Evolutionary conservation across 1,140 invertebrate species (phyloP), one percentile per base, ranked within the genome.

Genomic region (Penaeus chinensis): DNA sequence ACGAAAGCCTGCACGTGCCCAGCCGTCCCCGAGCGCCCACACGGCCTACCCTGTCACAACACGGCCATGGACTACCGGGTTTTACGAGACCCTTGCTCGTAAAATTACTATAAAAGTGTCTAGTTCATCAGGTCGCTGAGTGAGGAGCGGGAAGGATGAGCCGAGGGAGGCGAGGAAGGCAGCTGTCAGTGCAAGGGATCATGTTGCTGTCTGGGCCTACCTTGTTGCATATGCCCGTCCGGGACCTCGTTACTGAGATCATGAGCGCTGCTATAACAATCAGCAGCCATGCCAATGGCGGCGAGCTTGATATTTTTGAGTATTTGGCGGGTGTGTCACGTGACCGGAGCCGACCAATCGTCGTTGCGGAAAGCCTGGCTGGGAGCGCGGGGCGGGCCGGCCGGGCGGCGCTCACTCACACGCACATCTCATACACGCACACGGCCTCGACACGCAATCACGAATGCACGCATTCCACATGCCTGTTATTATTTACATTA

Each of bases 261-360:
- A 11, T 42, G 69, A 20, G 32, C 60, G 66, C 42, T 63, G 80
- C 27, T 61, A 47, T 77, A 77, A 77, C 86, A 87, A 87, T 83
- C 80, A 77, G 37, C 79, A 82, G 62, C 69, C 62, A 76, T 83
- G 80, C 80, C 86, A 87, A 82, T 87, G 86, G 86, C 86, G 86
- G 86, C 54, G 18, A 54, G 69, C 18, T 74, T 77, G 81, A 87
- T 87, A 87, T 87, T 83, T 87, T 87, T 87, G 86, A 87, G 86
- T 87, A 87, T 87, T 87, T 87, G 80, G 80, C 71, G 86, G 86
- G 63, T 60, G 79, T 62, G 86, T 87, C 86, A 87, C 86, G 86
- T 87, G 86, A 87, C 86, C 86, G 62, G 66, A 24, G 80, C n/a
- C 80, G 62, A 87, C 86, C 86, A 87, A 87, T 87, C 86, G 86